A percentile compares a stretch with the other conserved stretches of the same genome.
Evolutionary conservation across 2,888 invertebrate genomes (phyloP).

Genomic region (Agrotis ipsilon): DNA sequence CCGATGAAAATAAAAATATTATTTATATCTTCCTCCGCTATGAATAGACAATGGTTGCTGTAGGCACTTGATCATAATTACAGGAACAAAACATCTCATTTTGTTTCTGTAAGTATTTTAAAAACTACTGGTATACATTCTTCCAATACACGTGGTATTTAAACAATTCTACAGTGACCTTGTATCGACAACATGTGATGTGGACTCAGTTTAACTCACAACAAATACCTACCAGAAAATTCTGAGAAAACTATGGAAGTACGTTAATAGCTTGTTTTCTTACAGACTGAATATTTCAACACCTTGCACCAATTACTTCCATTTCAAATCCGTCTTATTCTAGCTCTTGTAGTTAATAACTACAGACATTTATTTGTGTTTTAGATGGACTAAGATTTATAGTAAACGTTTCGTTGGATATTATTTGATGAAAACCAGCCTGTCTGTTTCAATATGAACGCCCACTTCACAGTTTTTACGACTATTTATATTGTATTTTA

Average conservation of each 20-base stretch:
- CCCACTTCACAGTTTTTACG: conserved; percentile 15
- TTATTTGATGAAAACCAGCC: conserved; percentile 57
- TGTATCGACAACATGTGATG: conserved; percentile 31
- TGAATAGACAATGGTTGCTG: too few species aligned
- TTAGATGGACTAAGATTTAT: conserved; percentile 75
- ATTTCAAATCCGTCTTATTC: conserved; percentile 45
- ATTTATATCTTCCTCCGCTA: too few species aligned
- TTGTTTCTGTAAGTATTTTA: background rate
- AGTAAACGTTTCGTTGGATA: conserved; percentile 63
- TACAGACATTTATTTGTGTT: conserved; percentile 72
- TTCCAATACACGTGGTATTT: background rate
- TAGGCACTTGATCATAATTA: background rate
- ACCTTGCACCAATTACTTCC: conserved; percentile 30
- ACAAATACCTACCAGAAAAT: conserved; percentile 20
- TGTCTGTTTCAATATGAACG: conserved; percentile 48
- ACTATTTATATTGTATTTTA: conserved; percentile 28
- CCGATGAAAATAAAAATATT: too few species aligned
- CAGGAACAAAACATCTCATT: background rate
- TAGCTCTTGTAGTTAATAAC: conserved; percentile 51
- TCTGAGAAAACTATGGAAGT: conserved; percentile 27
- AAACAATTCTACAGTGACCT: conserved; percentile 15
- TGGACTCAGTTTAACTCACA: conserved; percentile 34
- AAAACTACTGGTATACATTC: background rate
- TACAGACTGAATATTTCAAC: conserved; percentile 26
- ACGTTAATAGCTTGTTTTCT: conserved; percentile 39